Percentiles rank a stretch among this genome's conserved stretches.
These are phyloP conservation scores for Ataeniobius toweri DNA, from an alignment of 2,797 vertebrate genomes.

Conservation along the genomic window DNA sequence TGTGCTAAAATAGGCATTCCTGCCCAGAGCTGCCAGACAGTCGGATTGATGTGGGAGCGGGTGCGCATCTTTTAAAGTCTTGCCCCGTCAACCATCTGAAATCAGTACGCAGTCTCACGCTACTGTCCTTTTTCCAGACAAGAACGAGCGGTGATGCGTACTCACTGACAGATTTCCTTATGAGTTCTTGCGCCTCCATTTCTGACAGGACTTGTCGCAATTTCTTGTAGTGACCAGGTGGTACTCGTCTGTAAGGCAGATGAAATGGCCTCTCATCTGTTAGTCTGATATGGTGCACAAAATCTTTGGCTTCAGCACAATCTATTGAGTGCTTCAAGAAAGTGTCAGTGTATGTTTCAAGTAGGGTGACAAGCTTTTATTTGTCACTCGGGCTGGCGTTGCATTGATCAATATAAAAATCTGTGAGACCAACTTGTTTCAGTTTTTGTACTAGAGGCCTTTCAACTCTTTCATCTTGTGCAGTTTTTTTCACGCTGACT, in stretches of 20 bases:
- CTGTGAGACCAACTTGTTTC: too few species aligned
- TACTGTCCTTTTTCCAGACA: too few species aligned
- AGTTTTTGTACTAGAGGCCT: too few species aligned
- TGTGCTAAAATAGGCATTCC: too few species aligned
- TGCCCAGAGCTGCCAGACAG: background rate
- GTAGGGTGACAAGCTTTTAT: background rate
- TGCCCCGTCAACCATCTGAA: too few species aligned
- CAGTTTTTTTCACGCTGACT: too few species aligned
- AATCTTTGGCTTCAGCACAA: conserved; percentile 37
- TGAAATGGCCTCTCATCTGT: conserved; percentile 19
- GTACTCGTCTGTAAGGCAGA: background rate
- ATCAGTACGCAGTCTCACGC: too few species aligned
- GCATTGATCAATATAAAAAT: too few species aligned
- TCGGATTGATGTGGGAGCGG: background rate
- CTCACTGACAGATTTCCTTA: conserved; percentile 17
- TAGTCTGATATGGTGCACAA: conserved; percentile 40
- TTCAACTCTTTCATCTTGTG: too few species aligned
- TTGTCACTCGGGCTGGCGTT: background rate
- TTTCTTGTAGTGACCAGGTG: conserved; percentile 10
- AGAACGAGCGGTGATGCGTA: too few species aligned
- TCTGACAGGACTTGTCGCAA: conserved; percentile 9
- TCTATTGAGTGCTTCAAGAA: conserved; percentile 40
- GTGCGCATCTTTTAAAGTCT: background rate
- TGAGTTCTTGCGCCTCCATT: conserved; percentile 25
- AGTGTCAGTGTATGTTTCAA: conserved; percentile 5